Conservation (phyloP, 2,113 vertebrate species). For the Takifugu bimaculatus region DNA sequence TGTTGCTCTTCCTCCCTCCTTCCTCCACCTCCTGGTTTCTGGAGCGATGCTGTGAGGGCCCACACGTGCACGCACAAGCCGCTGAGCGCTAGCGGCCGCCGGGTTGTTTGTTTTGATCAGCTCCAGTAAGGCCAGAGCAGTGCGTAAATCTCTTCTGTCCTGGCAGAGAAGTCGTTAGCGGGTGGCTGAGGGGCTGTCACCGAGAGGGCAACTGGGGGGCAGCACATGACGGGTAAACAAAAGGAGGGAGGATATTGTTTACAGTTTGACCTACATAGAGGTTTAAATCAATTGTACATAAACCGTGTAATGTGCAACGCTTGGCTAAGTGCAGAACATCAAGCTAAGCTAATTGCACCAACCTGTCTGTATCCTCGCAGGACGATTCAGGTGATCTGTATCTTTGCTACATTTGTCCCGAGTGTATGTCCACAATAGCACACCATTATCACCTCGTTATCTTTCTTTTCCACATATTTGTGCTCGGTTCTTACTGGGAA, state of each 20-base stretch:
- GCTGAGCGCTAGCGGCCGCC: conserved; percentile 37
- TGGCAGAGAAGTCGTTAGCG: conserved; percentile 44
- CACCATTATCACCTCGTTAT: conserved; percentile 31
- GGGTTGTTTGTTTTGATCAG: conserved; percentile 36
- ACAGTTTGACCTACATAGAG: background rate
- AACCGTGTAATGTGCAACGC: background rate
- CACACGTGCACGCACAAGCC: conserved; percentile 12
- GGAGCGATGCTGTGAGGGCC: conserved; percentile 4
- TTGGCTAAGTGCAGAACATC: background rate
- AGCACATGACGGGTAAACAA: background rate
- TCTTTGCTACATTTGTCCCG: conserved; percentile 17
- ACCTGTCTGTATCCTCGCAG: conserved; percentile 1
- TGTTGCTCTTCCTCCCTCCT: conserved; percentile 11
- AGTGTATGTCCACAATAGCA: conserved; percentile 6
- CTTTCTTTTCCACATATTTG: conserved; percentile 46
- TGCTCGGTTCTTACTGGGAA: conserved; percentile 39
- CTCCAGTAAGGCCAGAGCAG: conserved; percentile 34
- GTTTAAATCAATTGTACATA: background rate
- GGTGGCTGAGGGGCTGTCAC: conserved; percentile 12
- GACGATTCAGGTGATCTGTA: conserved; percentile 21
- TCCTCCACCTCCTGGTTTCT: conserved; percentile 5
- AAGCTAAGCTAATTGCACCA: background rate
- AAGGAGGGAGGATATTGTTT: background rate
- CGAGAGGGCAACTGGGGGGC: conserved; percentile 18
- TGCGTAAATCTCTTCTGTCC: conserved; percentile 33